A percentile compares a stretch with the other conserved stretches of the same genome.
phyloP scores from a whole-genome alignment of 2,113 vertebrate species.

The Planiliza haematocheilus region DNA sequence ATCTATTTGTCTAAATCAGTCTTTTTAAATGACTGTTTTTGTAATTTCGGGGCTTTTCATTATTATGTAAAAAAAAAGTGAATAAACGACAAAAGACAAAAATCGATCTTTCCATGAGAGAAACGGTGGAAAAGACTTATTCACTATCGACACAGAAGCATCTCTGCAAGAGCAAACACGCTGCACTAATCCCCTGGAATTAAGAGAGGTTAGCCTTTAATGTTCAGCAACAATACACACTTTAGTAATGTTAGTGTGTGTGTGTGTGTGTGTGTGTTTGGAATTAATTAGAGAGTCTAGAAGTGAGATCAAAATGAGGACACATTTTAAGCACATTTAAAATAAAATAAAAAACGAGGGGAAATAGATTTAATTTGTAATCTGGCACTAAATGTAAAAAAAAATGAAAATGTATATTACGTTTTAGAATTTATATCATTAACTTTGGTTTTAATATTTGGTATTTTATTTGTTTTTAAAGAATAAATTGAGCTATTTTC shows the following conservation, averaged over 20 bases:
- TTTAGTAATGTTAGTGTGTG: conserved; percentile 15
- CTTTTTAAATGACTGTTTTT: background rate
- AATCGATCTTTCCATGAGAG: background rate
- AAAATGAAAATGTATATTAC: background rate
- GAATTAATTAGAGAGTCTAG: background rate
- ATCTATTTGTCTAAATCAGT: background rate
- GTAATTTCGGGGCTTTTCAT: background rate
- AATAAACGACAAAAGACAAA: background rate
- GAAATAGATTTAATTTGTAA: conserved; percentile 13
- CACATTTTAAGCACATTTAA: background rate
- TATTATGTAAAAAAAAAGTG: too few species aligned
- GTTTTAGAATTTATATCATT: too few species aligned
- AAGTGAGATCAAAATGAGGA: background rate
- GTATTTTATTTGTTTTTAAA: background rate
- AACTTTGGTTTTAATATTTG: background rate
- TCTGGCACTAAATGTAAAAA: background rate
- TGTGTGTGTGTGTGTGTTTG: conserved; percentile 13
- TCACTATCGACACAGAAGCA: background rate
- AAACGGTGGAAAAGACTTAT: background rate
- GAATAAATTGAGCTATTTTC: background rate
- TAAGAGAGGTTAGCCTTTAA: conserved; percentile 60
- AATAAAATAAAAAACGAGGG: too few species aligned
- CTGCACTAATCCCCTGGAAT: conserved; percentile 55
- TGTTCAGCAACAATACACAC: conserved; percentile 46
- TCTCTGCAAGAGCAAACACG: conserved; percentile 46